A percentile compares a stretch with the other conserved stretches of the same genome.
These are phyloP conservation scores for Nyleta sp. DNA, from an alignment of 2,888 invertebrate genomes.

Conservation along the genomic window DNA sequence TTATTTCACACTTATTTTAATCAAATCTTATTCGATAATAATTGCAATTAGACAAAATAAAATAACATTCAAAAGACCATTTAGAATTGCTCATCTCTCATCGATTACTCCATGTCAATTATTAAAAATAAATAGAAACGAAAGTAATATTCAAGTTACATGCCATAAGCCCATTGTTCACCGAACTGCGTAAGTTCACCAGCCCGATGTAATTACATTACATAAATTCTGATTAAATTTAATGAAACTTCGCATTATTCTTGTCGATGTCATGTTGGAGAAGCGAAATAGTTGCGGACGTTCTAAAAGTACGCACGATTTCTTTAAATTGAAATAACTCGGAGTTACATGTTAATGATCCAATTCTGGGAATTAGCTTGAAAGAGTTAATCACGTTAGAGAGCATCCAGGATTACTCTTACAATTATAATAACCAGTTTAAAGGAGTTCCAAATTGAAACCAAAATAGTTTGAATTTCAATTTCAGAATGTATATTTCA, in stretches of 20 bases:
- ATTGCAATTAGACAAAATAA: too few species aligned
- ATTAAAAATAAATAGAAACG: not conserved
- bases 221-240: too few species aligned
- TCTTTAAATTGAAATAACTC: conserved; percentile 26
- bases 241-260: conserved; percentile 4
- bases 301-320: conserved; percentile 11
- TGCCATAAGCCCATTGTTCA: not conserved
- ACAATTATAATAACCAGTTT: conserved; percentile 2
- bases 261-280: not conserved
- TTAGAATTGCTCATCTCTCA: not conserved
- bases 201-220: too few species aligned
- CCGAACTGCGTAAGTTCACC: not conserved
- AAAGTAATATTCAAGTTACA: not conserved
- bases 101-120: not conserved
- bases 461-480: not conserved
- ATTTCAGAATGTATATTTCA: too few species aligned
- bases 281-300: conserved; percentile 1
- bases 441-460: not conserved
- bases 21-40: too few species aligned
- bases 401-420: conserved; percentile 3
- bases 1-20: too few species aligned
- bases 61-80: too few species aligned
- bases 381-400: conserved; percentile 30
- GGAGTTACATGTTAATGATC: conserved; percentile 33
- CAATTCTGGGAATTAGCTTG: conserved; percentile 30